Evolutionary conservation across 2,888 invertebrate species (phyloP), one percentile per base, ranked within the genome.

Genomic region (Seira ritae): DNA sequence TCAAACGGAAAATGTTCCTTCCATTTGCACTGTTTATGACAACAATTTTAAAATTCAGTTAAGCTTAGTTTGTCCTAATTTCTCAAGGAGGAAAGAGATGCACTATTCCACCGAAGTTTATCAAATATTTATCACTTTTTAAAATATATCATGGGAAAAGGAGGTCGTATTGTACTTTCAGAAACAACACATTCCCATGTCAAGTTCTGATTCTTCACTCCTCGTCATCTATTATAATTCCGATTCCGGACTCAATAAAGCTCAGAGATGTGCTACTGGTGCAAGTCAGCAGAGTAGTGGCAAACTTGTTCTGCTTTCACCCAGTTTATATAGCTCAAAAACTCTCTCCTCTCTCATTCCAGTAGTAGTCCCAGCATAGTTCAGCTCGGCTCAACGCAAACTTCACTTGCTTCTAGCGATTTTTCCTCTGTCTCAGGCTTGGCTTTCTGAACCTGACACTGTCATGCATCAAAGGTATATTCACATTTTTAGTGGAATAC

Each of bases 401-500:
- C 15, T 55, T 55, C 17, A 12, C 12, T n/a, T 17, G 55, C 55
- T 55, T 17, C 55, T 15, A 55, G 55, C 55, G 55, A 2, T 55
- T 55, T 31, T 31, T 31, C 31, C 31, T 31, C 31, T 31, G 31
- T 31, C 31, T 31, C 31, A 31, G 42, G 55, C 17, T 55, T 55
- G 15, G 55, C 55, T 55, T 55, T 55, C 55, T 55, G 55, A 55
- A 55, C 55, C 55, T 55, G 55, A 55, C 55, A 55, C 55, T 55
- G 55, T 55, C 55, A 55, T 55, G 55, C 55, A 55, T 55, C 55
- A 55, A 55, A 55, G 55, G 55, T 55, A 31, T 31, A 55, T 15
- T 8, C 55, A 55, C 55, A 31, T 55, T 55, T 55, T 17, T 17
- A 3, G n/a, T 55, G 55, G 55, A 55, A 12, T 55, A 55, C 17